phyloP scores from a whole-genome alignment of 2,797 vertebrate genomes.

The Centroberyx gerrardi region DNA sequence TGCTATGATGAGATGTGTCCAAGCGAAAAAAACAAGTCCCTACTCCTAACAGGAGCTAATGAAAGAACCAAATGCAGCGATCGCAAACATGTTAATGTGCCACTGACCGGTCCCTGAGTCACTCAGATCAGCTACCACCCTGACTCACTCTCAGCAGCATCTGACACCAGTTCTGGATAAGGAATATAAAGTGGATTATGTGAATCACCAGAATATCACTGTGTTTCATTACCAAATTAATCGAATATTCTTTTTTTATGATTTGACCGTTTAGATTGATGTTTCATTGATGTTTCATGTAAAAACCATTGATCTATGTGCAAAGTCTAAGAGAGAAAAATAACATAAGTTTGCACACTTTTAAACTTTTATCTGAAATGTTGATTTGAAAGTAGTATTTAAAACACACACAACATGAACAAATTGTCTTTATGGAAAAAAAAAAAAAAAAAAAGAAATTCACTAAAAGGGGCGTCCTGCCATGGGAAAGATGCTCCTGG shows the following conservation, averaged over 20 bases:
- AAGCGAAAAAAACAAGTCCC: slow-evolving; percentile 39
- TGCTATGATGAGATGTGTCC: slow-evolving; percentile 27
- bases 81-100: slow-evolving; percentile 56
- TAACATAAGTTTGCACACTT: no score
- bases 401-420: no score
- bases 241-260: not conserved
- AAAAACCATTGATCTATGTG: no score
- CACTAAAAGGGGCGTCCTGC: no score
- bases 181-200: slow-evolving; percentile 10
- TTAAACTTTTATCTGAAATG: no score
- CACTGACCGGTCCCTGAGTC: slow-evolving; percentile 50
- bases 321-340: no score
- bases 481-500: no score
- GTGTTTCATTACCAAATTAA: not conserved
- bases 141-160: slow-evolving; percentile 27
- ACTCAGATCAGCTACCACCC: slow-evolving; percentile 53
- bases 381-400: no score
- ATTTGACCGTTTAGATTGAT: not conserved
- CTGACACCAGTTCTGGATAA: slow-evolving; percentile 28
- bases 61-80: slow-evolving; percentile 59
- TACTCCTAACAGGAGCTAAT: slow-evolving; percentile 61
- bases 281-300: no score
- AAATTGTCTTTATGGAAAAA: no score
- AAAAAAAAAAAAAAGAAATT: no score
- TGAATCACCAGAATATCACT: not conserved